Conservation (phyloP, 2,888 invertebrate species). For the Peribatodes rhomboidaria region DNA sequence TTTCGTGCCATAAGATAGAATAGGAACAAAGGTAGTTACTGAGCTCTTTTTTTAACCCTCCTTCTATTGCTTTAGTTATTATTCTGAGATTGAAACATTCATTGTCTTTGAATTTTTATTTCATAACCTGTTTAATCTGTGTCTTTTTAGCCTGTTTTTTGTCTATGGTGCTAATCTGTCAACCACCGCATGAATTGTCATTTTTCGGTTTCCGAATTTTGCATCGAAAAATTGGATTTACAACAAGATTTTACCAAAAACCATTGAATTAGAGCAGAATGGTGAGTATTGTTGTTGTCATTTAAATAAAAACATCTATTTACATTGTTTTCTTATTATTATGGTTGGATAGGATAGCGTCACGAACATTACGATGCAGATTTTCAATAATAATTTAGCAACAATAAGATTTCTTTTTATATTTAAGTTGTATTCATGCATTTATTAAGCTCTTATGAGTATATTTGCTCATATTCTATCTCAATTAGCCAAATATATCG, state of each 20-base stretch:
- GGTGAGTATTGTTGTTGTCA: slow-evolving; percentile 56
- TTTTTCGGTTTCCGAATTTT: slow-evolving; percentile 65
- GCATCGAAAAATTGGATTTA: slow-evolving; percentile 40
- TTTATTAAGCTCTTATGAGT: background rate
- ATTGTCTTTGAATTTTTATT: background rate
- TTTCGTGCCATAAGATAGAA: too few relatives aligned
- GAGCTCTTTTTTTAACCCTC: too few relatives aligned
- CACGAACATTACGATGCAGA: slow-evolving; percentile 68
- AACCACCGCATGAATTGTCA: slow-evolving; percentile 80
- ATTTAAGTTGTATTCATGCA: background rate
- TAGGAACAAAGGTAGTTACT: too few relatives aligned
- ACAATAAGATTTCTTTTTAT: background rate
- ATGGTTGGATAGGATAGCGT: slow-evolving; percentile 61
- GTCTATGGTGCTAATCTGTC: slow-evolving; percentile 2
- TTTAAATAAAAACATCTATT: background rate
- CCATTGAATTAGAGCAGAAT: slow-evolving; percentile 54
- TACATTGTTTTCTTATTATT: background rate
- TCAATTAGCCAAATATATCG: background rate
- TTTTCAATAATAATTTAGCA: slow-evolving; percentile 41
- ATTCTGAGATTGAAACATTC: too few relatives aligned
- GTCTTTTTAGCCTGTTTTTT: background rate
- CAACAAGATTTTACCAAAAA: slow-evolving; percentile 38
- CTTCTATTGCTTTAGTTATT: too few relatives aligned
- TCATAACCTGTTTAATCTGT: too few relatives aligned
- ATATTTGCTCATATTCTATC: background rate